Evolutionary conservation across 2,113 vertebrate species (phyloP), one percentile per base, ranked within the genome.

Genomic region (Chamaetylas fuelleborni): DNA sequence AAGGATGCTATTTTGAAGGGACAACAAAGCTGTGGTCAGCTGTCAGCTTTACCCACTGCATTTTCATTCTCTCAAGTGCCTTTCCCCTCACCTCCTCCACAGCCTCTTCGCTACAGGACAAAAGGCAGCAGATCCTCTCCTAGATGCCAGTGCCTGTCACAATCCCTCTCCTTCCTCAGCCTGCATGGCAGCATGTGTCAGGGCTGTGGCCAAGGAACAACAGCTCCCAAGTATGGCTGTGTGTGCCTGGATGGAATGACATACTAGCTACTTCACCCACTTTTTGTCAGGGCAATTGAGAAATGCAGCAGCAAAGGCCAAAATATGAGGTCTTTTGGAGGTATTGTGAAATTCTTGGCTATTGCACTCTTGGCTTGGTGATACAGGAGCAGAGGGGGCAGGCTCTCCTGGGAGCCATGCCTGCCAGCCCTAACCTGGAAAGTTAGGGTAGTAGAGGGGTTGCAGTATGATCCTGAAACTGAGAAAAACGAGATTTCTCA

Each of bases 151-250:
- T 19, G 28, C 31, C 19, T 62, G 54, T 26, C 3, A 18, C 5
- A 5, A 43, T 43, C 51, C 42, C 58, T 14, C 19, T 66, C 12
- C 42, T 17, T 53, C 83, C 51, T 48, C 80, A 76, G 23, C 33
- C 65, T 51, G 56, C 45, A 51, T 23, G 0, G 2, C 56, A 76
- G 66, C 45, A 79, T 0, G 0, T 48, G 24, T 38, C 4, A 6
- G 48, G 20, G 24, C 38, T 22, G 33, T 36, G 40, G n/a, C 31
- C 5, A 2, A 78, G 69, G 28, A 91, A 26, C 36, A 50, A 58
- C 20, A 80, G 66, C 8, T 82, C 47, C 33, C 0, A 2, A 29
- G 42, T 24, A 50, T 0, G 2, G 31, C 40, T 9, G 0, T 19
- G 23, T 3, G 25, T 5, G 3, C 48, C 29, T 60, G 48, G n/a